These are phyloP conservation scores for Sinopyrophorus schimmeli DNA, from an alignment of 2,888 invertebrate genomes.

Conservation along the genomic window DNA sequence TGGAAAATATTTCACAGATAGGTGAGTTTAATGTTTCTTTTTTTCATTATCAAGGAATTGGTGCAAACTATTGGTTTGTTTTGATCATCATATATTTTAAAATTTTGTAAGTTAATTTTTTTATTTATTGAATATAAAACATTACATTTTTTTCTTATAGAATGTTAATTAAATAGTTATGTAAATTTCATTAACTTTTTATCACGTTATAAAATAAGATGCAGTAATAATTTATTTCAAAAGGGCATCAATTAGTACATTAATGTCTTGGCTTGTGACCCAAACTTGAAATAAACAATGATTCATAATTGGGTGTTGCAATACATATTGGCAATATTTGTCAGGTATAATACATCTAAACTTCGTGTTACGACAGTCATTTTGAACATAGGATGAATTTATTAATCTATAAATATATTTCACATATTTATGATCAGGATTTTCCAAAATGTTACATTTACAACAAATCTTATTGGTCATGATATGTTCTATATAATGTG, in stretches of 20 bases:
- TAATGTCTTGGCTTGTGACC: constrained; percentile 10
- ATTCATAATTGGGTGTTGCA: constrained; percentile 11
- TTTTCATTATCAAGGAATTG: too few species aligned
- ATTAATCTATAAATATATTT: constrained; percentile 30
- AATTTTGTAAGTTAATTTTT: too few species aligned
- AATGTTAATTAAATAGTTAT: too few species aligned
- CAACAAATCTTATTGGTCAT: not conserved
- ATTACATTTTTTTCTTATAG: too few species aligned
- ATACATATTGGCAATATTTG: constrained; percentile 3
- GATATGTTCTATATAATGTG: constrained; percentile 25
- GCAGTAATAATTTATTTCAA: not conserved
- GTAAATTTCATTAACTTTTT: too few species aligned
- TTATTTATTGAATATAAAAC: too few species aligned
- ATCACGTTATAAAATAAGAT: not conserved
- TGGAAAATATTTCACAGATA: constrained; percentile 47
- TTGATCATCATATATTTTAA: too few species aligned
- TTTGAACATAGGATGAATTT: constrained; percentile 17
- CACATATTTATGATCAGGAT: constrained; percentile 27
- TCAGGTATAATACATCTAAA: constrained; percentile 32
- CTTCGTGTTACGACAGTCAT: constrained; percentile 28
- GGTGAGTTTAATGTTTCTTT: constrained; percentile 36
- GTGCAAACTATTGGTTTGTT: too few species aligned
- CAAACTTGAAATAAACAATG: constrained; percentile 20
- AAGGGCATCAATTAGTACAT: constrained; percentile 8
- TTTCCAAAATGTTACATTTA: constrained; percentile 10